Base-by-base conservation (phyloP, 37 sponge, comb jelly and placozoan genomes). In the Bolinopsis microptera region DNA sequence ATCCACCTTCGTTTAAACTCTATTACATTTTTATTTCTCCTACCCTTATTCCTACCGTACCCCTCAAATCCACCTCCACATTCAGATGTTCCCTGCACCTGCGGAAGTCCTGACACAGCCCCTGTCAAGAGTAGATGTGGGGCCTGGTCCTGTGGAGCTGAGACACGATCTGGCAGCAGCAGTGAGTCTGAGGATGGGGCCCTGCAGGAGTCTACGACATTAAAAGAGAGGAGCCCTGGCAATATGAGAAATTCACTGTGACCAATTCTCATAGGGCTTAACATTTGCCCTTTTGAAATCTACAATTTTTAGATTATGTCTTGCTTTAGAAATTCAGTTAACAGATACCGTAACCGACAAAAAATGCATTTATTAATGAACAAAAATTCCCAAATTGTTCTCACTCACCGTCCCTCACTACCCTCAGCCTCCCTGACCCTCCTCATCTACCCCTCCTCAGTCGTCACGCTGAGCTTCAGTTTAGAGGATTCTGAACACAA, bases 81-180 rank as follows among this genome's bases (percentile, higher is more conserved):
- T 13, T 95, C 97, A 75, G 92, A 97, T 83, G 97, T 98, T 70
- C 97, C 99, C 39, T 98, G 99, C 69, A 93, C 48, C 35, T 86
- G 96, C 38, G 95, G 94, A 26, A 96, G 95, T 61, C 96, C 96
- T 68, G 97, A 95, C 61, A 96, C 97, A 8, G 97, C n/a, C 97
- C 0, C 97, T 98, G 35, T 98, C 99, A 69, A 98, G 97, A 33
- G 74, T 98, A 0, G 99, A 98, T 37, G 97, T 98, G 3, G 95
- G 96, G 35, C 69, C 94, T 34, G 77, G 96, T 25, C 28, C 41
- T n/a, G 22, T 97, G 83, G 98, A 98, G 32, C 61, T 97, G 35
- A 94, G 94, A 41, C 95, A 94, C 32, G 74, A 70, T 18, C 23
- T 70, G 74, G 74, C 28, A 25, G n/a, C 28, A 23, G 27, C 23